Evolutionary conservation across 2,797 vertebrate species (phyloP).

Genomic region (Sarcoramphus papa): DNA sequence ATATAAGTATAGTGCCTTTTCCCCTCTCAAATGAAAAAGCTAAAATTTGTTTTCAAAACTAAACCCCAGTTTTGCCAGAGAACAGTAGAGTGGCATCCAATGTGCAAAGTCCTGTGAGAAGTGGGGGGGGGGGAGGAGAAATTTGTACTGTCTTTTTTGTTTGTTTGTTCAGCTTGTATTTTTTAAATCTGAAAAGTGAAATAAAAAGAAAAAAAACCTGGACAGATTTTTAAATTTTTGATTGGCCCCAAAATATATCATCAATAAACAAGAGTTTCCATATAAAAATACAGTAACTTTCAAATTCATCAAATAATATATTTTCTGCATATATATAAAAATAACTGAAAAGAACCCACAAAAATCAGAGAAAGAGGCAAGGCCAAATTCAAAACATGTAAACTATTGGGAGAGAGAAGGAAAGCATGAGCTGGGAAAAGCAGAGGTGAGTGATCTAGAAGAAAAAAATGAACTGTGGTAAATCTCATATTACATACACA

Average conservation of each 20-base stretch:
- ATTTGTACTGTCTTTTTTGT: background rate
- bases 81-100: background rate
- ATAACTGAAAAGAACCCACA: background rate
- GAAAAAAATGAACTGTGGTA: background rate
- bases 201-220: background rate
- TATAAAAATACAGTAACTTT: background rate
- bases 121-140: accelerated
- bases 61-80: background rate
- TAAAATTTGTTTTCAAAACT: background rate
- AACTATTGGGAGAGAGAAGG: background rate
- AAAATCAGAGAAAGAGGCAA: background rate
- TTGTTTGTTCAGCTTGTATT: background rate
- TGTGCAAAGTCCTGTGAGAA: background rate
- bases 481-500: background rate
- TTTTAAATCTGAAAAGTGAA: background rate
- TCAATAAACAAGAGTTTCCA: background rate
- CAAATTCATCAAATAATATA: background rate
- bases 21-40: background rate
- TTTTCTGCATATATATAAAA: background rate
- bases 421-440: background rate
- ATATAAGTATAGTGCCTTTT: background rate
- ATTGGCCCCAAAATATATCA: background rate
- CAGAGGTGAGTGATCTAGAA: background rate
- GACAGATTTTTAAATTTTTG: background rate
- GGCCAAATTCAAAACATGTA: background rate